Conservation (phyloP, 2,797 vertebrate species). For the Vespertilio murinus region DNA sequence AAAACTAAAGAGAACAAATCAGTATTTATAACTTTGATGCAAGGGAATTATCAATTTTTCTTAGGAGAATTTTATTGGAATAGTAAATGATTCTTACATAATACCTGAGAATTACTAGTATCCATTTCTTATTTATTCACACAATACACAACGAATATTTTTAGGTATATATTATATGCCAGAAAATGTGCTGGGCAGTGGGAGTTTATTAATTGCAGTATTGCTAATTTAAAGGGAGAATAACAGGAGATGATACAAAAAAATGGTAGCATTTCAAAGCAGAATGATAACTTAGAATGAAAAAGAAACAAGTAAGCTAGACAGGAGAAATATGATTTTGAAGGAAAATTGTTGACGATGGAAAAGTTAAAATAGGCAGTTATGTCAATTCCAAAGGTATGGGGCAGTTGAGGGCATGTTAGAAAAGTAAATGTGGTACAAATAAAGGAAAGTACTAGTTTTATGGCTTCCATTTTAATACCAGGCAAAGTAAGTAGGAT, state of each 20-base stretch:
- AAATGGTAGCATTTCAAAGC: not conserved
- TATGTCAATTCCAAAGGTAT: not conserved
- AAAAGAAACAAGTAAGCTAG: not conserved
- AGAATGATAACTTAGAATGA: not conserved
- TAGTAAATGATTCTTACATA: not conserved
- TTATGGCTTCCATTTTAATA: not conserved
- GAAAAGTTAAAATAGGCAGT: not conserved
- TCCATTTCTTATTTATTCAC: not conserved
- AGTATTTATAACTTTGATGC: not conserved
- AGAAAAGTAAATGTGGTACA: not conserved
- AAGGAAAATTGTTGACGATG: not conserved
- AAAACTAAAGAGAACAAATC: constrained; percentile 9
- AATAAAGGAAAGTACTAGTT: not conserved
- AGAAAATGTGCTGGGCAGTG: not conserved
- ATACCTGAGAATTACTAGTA: not conserved
- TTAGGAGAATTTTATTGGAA: not conserved
- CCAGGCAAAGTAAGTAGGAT: not conserved
- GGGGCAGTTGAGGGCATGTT: not conserved
- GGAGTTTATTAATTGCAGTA: not conserved
- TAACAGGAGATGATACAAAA: not conserved
- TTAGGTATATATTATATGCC: not conserved
- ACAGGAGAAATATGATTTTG: not conserved
- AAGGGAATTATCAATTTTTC: constrained; percentile 19
- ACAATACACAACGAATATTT: not conserved
- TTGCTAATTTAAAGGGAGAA: not conserved